Base-by-base conservation (phyloP, 2,797 vertebrate species). In the Dallia pectoralis region DNA sequence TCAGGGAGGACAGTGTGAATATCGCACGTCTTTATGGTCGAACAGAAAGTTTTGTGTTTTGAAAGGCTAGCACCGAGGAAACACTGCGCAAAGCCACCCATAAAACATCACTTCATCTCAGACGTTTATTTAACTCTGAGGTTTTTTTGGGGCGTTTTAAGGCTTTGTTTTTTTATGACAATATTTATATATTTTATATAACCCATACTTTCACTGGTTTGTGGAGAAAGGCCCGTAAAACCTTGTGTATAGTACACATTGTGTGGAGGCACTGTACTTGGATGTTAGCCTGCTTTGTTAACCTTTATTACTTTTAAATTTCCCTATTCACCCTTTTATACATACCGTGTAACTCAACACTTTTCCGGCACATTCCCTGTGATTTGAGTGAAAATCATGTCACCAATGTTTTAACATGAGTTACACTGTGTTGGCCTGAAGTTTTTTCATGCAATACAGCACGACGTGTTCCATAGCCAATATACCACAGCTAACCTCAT, bases 11-110 rank as follows among this genome's bases (percentile, higher is more conserved):
- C 72, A 71, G 40, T 75, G 63, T 18, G 65, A 77, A 74, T 30
- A 33, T 75, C 63, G 1, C 67, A 78, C 27, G 61, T 59, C 68
- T 82, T 86, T 79, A 62, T 76, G 81, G 68, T 73, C 74, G 74
- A 71, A 72, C 76, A 67, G 53, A 66, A 56, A 49, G 74, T 81
- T 73, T 77, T 62, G 67, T 74, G 64, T 74, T 73, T 70, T 77
- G 51, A 63, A 53, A 73, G 73, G 53, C 61, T 64, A 53, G 69
- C 69, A 67, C 78, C 61, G 64, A 71, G 69, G 69, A 61, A 79
- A 63, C 79, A 44, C 76, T 77, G 62, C 48, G 19, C 49, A 80
- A 79, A 49, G 65, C 27, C 53, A 66, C 36, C 40, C 40, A 6
- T 65, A 30, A 78, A 78, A 79, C 44, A 53, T 19, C 4, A 65